Evolutionary conservation across 2,888 invertebrate genomes (phyloP).

Genomic region (Drosophila pullipes): DNA sequence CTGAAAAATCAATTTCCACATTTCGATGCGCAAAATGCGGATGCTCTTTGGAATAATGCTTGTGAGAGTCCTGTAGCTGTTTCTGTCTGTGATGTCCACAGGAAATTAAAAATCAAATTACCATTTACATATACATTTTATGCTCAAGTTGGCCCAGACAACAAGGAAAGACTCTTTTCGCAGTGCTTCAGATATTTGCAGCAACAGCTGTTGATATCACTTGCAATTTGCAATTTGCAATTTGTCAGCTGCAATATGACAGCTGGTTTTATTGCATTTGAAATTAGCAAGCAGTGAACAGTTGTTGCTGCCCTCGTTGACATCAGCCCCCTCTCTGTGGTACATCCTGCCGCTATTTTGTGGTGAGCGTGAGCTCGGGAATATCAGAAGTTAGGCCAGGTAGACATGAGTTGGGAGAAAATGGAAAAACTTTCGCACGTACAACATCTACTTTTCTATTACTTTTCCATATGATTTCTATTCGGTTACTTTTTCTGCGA

Average conservation of each 20-base stretch:
- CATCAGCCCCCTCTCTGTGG: slow-evolving; percentile 1
- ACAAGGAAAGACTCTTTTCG: neutral
- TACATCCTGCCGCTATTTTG: slow-evolving; percentile 24
- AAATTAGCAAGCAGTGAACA: slow-evolving; percentile 65
- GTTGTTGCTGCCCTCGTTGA: slow-evolving; percentile 22
- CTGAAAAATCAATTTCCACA: slow-evolving; percentile 67
- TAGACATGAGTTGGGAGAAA: slow-evolving; percentile 46
- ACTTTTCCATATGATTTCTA: slow-evolving; percentile 58
- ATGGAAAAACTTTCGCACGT: slow-evolving; percentile 81
- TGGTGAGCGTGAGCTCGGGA: slow-evolving; percentile 10
- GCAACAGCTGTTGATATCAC: slow-evolving; percentile 52
- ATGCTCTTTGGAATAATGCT: slow-evolving; percentile 20
- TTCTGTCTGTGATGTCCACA: slow-evolving; percentile 41
- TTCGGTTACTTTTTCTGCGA: slow-evolving; percentile 47
- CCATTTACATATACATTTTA: slow-evolving; percentile 33
- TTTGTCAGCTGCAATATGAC: slow-evolving; percentile 42
- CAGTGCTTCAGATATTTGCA: slow-evolving; percentile 15
- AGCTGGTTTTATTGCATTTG: slow-evolving; percentile 42
- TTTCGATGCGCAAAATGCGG: slow-evolving; percentile 29
- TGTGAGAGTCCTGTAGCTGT: neutral
- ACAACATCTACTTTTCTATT: slow-evolving; percentile 76
- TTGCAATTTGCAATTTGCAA: slow-evolving; percentile 32
- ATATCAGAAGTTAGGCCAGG: slow-evolving; percentile 52
- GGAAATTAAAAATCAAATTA: slow-evolving; percentile 68
- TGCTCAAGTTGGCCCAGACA: neutral